Evolutionary conservation across 1,140 invertebrate species (phyloP), one percentile per base, ranked within the genome.

Genomic region (Globodera ellingtonae): DNA sequence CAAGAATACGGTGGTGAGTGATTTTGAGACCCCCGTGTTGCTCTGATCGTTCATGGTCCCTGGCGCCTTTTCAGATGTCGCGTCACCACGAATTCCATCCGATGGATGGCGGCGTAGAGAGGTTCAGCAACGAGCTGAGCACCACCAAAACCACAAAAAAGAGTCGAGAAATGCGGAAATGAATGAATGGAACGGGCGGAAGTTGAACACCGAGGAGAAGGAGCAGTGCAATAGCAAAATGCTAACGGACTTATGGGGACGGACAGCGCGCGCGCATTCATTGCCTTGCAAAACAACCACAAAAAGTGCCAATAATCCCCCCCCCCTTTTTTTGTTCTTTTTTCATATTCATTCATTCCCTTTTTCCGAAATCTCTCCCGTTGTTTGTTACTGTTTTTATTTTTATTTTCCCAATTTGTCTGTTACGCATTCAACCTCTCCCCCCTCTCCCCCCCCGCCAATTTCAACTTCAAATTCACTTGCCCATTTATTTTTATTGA

Each of bases 101-200:
- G 18, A 56, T 24, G 47, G 74, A 78, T 48, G 84, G 81, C 13
- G 67, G 67, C 35, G 46, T 66, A 15, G 83, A 84, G 52, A 73
- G 81, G 46, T 84, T 84, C 84, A 84, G 67, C 18, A 86, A 44
- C 56, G 83, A 84, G 78, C 48, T 85, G 62, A 84, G 76, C 18
- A 84, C 76, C 18, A 84, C 59, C 48, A 84, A 84, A 72, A 82
- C 44, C 15, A 75, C 52, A 59, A 82, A 78, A n/a, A 82, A 82
- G 71, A 84, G 56, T 18, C 56, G 56, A 18, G 56, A 62, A 15
- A 62, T 62, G 56, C 13, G 56, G 56, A 62, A 62, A 1, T 62
- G 56, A 62, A 62, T 62, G 50, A 0, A 5, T 10, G 15, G 0
- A 18, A 72, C 10, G 67, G 10, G 67, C 67, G 18, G 15, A 72